phyloP scores from a whole-genome alignment of 2,888 invertebrate species.

The Blastobasis adustella region DNA sequence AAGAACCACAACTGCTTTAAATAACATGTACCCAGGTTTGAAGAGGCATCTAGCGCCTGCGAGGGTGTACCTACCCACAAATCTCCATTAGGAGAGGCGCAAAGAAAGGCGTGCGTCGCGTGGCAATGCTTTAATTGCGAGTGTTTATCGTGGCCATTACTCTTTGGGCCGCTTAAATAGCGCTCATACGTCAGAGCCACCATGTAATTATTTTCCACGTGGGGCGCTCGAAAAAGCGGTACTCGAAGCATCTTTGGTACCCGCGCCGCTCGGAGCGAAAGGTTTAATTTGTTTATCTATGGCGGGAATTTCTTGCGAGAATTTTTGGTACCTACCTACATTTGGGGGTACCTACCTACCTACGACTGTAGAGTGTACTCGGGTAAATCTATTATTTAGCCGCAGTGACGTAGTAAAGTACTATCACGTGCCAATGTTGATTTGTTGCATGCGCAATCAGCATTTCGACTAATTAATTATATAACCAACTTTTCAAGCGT shows the following conservation, averaged over 20 bases:
- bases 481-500: no score
- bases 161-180: conserved; percentile 69
- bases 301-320: conserved; percentile 25
- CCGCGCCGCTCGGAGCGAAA: conserved; percentile 39
- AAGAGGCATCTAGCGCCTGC: no score
- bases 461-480: no score
- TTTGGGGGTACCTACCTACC: no score
- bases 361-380: no score
- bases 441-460: no score
- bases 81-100: conserved; percentile 60
- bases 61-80: conserved; percentile 30
- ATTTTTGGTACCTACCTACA: no score
- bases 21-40: no score
- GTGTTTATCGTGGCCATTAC: conserved; percentile 68
- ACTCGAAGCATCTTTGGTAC: conserved; percentile 27
- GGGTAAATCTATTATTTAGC: no score
- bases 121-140: conserved; percentile 71
- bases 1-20: no score
- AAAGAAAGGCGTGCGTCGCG: conserved; percentile 71
- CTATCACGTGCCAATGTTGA: no score
- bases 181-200: conserved; percentile 64
- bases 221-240: conserved; percentile 61
- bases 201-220: conserved; percentile 70
- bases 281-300: conserved; percentile 52
- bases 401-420: no score